Evolutionary conservation across 53 echinoderm and acorn worm species (phyloP).

Genomic region (Pentamera pediparva): DNA sequence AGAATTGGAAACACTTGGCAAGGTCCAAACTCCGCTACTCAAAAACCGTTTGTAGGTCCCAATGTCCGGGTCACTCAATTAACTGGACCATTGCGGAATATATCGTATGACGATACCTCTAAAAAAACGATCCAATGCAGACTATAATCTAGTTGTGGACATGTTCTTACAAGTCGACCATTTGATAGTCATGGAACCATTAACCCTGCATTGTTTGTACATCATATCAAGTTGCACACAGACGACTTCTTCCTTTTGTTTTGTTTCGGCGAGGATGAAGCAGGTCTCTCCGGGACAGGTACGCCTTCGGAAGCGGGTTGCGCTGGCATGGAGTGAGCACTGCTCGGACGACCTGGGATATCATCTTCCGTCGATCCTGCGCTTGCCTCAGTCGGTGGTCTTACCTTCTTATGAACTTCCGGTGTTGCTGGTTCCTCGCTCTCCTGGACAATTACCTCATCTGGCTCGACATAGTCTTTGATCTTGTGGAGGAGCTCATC

Average conservation of each 20-base stretch:
- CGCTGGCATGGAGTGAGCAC: neutral
- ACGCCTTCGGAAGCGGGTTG: neutral
- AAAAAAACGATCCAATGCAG: no score
- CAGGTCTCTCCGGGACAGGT: neutral
- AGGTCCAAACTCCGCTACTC: no score
- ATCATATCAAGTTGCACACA: neutral
- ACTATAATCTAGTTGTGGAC: no score
- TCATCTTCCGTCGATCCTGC: neutral
- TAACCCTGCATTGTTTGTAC: neutral
- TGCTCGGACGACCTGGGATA: constrained; percentile 6
- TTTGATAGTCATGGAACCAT: no score
- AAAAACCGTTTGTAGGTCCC: no score
- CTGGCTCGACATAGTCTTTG: constrained; percentile 48
- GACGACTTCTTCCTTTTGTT: constrained; percentile 24
- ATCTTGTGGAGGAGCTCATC: constrained; percentile 70
- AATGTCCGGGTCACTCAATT: no score
- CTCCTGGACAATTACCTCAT: neutral
- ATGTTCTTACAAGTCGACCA: no score
- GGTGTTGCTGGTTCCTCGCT: neutral
- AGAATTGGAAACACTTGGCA: no score
- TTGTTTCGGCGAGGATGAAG: constrained; percentile 6
- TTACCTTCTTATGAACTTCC: neutral
- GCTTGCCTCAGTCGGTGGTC: no score
- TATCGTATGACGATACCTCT: no score
- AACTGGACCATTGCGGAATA: no score